These are phyloP conservation scores for Onthophagus sagittarius DNA, from an alignment of 2,888 invertebrate genomes.

Conservation along the genomic window DNA sequence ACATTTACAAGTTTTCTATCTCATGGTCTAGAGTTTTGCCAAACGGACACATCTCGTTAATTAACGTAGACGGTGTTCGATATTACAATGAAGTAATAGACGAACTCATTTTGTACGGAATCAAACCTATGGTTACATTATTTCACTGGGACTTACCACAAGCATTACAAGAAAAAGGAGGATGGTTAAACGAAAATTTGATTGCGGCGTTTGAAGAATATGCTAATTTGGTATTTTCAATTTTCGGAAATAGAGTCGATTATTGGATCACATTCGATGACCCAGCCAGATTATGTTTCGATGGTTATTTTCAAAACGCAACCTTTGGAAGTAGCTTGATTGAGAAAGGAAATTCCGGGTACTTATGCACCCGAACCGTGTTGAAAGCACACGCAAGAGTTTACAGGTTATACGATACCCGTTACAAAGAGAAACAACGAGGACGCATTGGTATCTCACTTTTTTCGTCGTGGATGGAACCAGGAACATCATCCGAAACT, in stretches of 20 bases:
- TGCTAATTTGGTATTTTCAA: conserved; percentile 51
- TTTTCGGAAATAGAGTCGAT: conserved; percentile 25
- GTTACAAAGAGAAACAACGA: conserved; percentile 45
- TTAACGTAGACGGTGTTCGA: conserved; percentile 58
- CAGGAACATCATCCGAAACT: conserved; percentile 48
- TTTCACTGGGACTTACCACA: conserved; percentile 67
- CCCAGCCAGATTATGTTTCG: conserved; percentile 32
- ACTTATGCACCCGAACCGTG: conserved; percentile 60
- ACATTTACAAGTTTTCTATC: conserved; percentile 58
- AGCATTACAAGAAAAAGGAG: conserved; percentile 55
- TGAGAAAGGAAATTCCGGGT: conserved; percentile 55
- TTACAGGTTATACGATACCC: conserved; percentile 55
- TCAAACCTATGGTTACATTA: conserved; percentile 58
- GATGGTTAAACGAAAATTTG: conserved; percentile 59
- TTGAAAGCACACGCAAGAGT: conserved; percentile 62
- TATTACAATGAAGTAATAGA: conserved; percentile 63
- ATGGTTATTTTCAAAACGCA: conserved; percentile 36
- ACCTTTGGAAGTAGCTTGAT: conserved; percentile 40
- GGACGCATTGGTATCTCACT: conserved; percentile 56
- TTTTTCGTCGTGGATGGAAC: conserved; percentile 56
- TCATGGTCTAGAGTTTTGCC: conserved; percentile 69
- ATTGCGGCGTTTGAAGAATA: conserved; percentile 60
- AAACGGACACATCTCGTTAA: conserved; percentile 50
- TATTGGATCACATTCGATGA: conserved; percentile 29
- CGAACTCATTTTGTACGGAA: conserved; percentile 53